Evolutionary conservation across 2,113 vertebrate genomes (phyloP), one percentile per base, ranked within the genome.

Genomic region (Gnathonemus echidnorhynchus): DNA sequence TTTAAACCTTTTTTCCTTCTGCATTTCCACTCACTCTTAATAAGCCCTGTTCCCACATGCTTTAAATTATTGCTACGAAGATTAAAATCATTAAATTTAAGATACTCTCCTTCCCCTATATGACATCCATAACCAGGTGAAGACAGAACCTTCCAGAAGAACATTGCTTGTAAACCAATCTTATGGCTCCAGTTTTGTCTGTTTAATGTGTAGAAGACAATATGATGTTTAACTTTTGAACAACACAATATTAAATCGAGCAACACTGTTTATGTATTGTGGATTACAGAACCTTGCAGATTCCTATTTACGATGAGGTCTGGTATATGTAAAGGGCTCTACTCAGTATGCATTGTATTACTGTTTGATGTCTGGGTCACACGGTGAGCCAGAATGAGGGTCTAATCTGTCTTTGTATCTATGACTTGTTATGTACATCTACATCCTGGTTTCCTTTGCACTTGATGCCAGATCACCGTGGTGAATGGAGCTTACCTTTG

Each of bases 111-210:
- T 80, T 10, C 58, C 0, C 50, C 7, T 70, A 9, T 19, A 87
- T 45, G 27, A 7, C 24, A 35, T 39, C 86, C 11, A 52, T 46
- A 53, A 53, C 48, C 50, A 53, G 56, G 49, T 50, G 48, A 52
- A 48, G 24, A 15, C 3, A 19, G 31, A 80, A 42, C 11, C 50
- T n/a, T 19, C 46, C 74, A 39, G 45, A 86, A 85, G 46, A 88
- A 42, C 91, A 87, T 91, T 91, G 84, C 39, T 42, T 90, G 87
- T 89, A 88, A 53, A 88, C 90, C 88, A 88, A 93, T 93, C 89
- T 88, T 83, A 88, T 89, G 88, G 89, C 90, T 85, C 88, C 88
- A 92, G 91, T 92, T 89, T 80, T 80, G 74, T 19, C 13, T 42
- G 11, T 39, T 19, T 86, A 90, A 92, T 90, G 90, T 31, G 85